phyloP scores from a whole-genome alignment of 2,113 vertebrate genomes.

The Amazona guildingii region DNA sequence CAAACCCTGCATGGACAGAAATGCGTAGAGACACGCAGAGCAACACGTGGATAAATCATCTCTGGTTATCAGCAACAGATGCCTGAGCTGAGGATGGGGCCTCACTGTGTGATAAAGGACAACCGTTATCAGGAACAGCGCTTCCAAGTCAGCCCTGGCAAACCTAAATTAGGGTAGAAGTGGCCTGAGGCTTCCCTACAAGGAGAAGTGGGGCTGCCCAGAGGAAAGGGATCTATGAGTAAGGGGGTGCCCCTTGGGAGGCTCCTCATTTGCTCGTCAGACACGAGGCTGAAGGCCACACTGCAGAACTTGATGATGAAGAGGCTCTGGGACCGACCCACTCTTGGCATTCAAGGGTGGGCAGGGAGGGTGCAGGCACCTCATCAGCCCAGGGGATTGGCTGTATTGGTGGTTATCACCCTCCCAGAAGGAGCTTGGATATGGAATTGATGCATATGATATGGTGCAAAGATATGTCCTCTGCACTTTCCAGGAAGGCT shows the following conservation, averaged over 20 bases:
- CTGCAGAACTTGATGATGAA: neutral
- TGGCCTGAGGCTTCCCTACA: neutral
- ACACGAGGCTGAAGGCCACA: neutral
- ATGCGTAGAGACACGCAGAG: neutral
- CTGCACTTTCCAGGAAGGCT: neutral
- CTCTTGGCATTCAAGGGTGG: neutral
- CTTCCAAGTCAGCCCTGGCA: neutral
- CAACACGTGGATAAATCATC: neutral
- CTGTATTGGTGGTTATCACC: neutral
- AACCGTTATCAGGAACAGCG: neutral
- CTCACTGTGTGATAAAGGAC: neutral
- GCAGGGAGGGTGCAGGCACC: neutral
- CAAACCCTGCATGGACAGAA: neutral
- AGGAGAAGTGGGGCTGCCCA: neutral
- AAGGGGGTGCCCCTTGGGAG: neutral
- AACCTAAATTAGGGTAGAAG: neutral
- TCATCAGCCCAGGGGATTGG: neutral
- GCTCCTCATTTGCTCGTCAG: neutral
- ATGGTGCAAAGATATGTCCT: neutral
- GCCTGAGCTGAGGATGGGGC: slow-evolving; percentile 9
- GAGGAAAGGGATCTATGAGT: neutral
- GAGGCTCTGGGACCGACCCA: neutral
- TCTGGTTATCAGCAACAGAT: slow-evolving; percentile 26
- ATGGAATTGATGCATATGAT: neutral
- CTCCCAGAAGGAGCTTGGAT: neutral